Evolutionary conservation across 2,797 vertebrate genomes (phyloP).

Genomic region (Potorous gilbertii): DNA sequence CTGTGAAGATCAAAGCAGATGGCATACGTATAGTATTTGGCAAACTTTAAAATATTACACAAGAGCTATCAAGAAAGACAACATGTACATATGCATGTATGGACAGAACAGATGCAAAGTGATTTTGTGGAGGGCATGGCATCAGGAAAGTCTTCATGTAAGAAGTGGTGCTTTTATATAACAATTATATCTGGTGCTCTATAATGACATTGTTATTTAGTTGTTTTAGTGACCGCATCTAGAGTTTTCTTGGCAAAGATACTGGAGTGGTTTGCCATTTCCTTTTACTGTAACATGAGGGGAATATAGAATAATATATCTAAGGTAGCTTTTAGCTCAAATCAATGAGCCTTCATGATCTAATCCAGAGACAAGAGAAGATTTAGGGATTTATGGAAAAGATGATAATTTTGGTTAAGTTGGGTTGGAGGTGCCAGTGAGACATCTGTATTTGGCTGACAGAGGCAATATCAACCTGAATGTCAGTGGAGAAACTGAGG

Average conservation of each 20-base stretch:
- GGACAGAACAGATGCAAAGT: neutral
- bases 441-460: neutral
- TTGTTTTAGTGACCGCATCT: neutral
- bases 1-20: neutral
- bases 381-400: no score
- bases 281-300: neutral
- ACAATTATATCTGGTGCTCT: neutral
- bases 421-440: neutral
- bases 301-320: neutral
- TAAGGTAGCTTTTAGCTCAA: neutral
- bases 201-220: neutral
- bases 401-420: no score
- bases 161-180: neutral
- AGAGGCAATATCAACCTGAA: neutral
- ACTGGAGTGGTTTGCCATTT: neutral
- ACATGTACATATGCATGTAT: neutral
- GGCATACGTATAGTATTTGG: neutral
- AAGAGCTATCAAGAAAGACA: neutral
- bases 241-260: neutral
- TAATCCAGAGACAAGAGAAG: no score
- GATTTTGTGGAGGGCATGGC: neutral
- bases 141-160: neutral
- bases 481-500: neutral
- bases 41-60: neutral
- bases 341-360: neutral